Evolutionary conservation across 1,140 invertebrate genomes (phyloP).

Genomic region (Metaphire vulgaris): DNA sequence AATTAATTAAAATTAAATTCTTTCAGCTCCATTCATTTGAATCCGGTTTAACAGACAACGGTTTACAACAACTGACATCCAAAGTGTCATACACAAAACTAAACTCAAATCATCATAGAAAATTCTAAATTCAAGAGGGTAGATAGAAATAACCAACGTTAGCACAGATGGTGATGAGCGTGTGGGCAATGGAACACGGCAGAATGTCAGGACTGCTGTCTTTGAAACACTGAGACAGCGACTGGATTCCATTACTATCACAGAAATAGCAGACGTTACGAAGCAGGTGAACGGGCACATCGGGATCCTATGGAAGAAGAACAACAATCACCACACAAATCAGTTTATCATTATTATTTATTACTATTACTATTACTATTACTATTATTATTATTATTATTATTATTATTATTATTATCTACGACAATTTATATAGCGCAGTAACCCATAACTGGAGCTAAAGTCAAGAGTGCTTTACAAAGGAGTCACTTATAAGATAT

Average conservation of each 20-base stretch:
- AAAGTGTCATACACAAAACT: too few species aligned
- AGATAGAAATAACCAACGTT: too few species aligned
- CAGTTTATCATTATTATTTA: neutral
- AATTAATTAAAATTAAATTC: too few species aligned
- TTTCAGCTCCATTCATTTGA: too few species aligned
- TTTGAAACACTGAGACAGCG: slow-evolving; percentile 77
- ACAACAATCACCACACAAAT: neutral
- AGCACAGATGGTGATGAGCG: slow-evolving; percentile 79
- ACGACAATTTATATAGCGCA: neutral
- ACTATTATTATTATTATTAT: neutral
- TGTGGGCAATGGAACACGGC: slow-evolving; percentile 77
- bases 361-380: neutral
- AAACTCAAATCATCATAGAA: too few species aligned
- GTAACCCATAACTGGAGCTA: too few species aligned
- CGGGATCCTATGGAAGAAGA: slow-evolving; percentile 65
- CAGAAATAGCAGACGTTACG: slow-evolving; percentile 83
- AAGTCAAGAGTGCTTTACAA: too few species aligned
- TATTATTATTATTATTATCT: neutral
- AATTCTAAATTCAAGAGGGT: too few species aligned
- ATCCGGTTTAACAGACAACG: too few species aligned
- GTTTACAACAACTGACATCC: too few species aligned
- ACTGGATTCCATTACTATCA: slow-evolving; percentile 73
- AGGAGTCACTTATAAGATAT: neutral
- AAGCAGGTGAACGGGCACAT: slow-evolving; percentile 79
- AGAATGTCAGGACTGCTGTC: slow-evolving; percentile 65